These are phyloP conservation scores for Micromussa lordhowensis DNA, from an alignment of 92 coral and sea anemone species.

Conservation along the genomic window DNA sequence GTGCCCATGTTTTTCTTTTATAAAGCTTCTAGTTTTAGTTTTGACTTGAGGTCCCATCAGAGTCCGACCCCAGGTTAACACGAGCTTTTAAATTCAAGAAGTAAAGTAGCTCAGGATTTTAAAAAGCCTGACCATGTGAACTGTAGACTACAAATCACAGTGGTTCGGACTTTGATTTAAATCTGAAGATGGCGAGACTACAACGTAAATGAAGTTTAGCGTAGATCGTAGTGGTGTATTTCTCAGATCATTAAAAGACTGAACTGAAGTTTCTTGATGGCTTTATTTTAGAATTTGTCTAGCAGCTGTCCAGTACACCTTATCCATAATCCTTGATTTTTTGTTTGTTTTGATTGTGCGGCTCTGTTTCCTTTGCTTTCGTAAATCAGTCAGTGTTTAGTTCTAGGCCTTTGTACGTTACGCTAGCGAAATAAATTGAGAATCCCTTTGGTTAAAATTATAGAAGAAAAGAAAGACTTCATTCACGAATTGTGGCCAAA, in stretches of 20 bases:
- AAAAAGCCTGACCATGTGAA: neutral
- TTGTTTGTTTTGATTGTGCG: neutral
- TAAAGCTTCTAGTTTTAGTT: neutral
- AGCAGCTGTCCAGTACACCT: neutral
- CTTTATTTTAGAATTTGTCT: neutral
- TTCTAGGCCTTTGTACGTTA: too few species aligned
- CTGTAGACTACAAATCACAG: neutral
- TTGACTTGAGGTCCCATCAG: neutral
- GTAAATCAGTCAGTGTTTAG: neutral
- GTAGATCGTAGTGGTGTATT: slow-evolving; percentile 4
- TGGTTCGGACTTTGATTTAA: neutral
- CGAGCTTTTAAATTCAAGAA: neutral
- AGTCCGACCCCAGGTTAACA: neutral
- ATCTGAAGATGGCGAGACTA: neutral
- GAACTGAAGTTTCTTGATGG: neutral
- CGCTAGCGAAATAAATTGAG: too few species aligned
- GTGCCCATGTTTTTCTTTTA: neutral
- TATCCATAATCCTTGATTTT: neutral
- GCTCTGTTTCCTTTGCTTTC: neutral
- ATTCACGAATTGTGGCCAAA: too few species aligned
- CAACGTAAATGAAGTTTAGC: neutral
- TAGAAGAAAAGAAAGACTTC: too few species aligned
- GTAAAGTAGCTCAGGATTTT: neutral
- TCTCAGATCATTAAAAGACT: slow-evolving; percentile 4
- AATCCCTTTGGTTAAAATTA: too few species aligned